Evolutionary conservation across 2,888 invertebrate species (phyloP), one percentile per base, ranked within the genome.

Genomic region (Eremobia ochroleuca): DNA sequence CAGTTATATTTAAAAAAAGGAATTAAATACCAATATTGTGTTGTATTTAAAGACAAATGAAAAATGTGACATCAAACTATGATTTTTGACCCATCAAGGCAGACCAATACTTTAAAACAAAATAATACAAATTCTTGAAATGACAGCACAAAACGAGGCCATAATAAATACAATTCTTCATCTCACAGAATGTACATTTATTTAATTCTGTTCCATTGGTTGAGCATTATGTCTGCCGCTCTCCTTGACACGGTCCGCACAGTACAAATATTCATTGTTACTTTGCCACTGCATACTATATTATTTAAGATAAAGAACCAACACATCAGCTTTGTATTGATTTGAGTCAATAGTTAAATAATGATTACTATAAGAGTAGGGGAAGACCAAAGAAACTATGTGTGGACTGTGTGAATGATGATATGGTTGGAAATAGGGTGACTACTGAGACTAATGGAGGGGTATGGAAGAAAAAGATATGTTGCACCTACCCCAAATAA

Each of bases 211-310:
- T 94, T 94, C 92, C 91, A 68, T 65, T 92, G 90, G 79, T 77
- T 92, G 92, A 91, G 77, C 92, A 92, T 85, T 79, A 79, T 81
- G 87, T 85, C 87, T 85, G 85, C 86, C 87, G 86, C 68, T 89
- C 87, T 88, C 93, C 94, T 94, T 94, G 94, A 94, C 94, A 92
- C 85, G 88, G 87, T 91, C 76, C 0, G 59, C 52, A 75, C 83
- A 64, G 52, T 71, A 71, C 81, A 71, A 74, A 82, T 76, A 77
- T 78, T 82, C 77, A 86, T 87, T 88, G 87, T 89, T 89, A 84
- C 76, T 79, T 70, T 75, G 64, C 69, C 49, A 66, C 25, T 59
- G 69, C 72, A 66, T 58, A 76, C 25, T 21, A 55, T 77, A 73
- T 77, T 81, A 79, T 75, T 69, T 71, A 55, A 76, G 79, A 78